Percentiles rank a stretch among this genome's conserved stretches.
These are phyloP conservation scores for Coelopa frigida DNA, from an alignment of 1,140 invertebrate genomes.

Conservation along the genomic window DNA sequence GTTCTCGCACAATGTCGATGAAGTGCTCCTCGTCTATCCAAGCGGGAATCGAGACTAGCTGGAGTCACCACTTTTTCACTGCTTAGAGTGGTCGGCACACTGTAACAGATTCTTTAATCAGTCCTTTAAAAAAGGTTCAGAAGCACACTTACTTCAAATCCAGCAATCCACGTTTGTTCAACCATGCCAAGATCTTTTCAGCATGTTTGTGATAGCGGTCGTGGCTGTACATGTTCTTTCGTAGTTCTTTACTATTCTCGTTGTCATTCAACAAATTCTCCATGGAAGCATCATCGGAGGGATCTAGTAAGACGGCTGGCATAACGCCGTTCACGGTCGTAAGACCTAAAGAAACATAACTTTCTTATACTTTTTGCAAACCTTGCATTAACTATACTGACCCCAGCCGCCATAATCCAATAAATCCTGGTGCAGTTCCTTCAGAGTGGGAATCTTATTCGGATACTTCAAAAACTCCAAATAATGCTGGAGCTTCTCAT, in stretches of 20 bases:
- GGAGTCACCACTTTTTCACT: background rate
- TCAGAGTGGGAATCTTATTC: conserved; percentile 15
- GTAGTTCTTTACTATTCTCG: conserved; percentile 17
- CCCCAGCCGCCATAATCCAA: conserved; percentile 13
- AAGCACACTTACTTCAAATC: background rate
- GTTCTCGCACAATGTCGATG: conserved; percentile 37
- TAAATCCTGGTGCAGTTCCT: conserved; percentile 16
- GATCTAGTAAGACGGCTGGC: conserved; percentile 18
- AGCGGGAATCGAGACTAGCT: conserved; percentile 22
- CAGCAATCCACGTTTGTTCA: conserved; percentile 17
- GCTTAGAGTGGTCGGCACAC: background rate
- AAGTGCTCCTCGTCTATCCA: conserved; percentile 47
- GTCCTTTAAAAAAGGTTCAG: background rate
- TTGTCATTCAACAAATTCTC: conserved; percentile 20
- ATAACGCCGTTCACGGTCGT: conserved; percentile 4
- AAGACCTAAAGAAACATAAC: conserved; percentile 4
- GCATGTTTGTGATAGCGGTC: conserved; percentile 13
- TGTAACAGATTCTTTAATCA: background rate
- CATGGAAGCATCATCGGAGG: conserved; percentile 15
- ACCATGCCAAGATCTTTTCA: conserved; percentile 7
- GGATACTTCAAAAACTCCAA: conserved; percentile 24
- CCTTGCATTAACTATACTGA: background rate
- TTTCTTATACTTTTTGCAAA: background rate
- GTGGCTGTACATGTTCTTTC: conserved; percentile 23
- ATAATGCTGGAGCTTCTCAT: conserved; percentile 15